Percentiles rank a stretch among this genome's conserved stretches.
Evolutionary conservation across 2,797 vertebrate species (phyloP).

Genomic region (Mus spretus): DNA sequence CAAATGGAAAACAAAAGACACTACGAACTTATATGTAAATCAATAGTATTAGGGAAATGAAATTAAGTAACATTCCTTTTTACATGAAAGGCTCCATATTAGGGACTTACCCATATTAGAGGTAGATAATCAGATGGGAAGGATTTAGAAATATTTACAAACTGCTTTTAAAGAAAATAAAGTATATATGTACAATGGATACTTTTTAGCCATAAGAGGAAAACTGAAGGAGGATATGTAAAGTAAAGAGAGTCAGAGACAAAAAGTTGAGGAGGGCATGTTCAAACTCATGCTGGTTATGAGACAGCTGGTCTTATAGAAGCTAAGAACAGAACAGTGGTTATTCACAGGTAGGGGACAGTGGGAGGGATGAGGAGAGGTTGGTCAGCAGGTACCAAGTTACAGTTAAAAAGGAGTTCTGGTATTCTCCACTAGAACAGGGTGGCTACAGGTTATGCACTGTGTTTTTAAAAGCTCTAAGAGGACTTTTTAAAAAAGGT

Average conservation of each 20-base stretch:
- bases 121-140: slow-evolving; percentile 1
- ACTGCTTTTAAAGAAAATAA: not conserved
- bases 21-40: not conserved
- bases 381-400: not conserved
- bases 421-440: not conserved
- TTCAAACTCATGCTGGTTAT: not conserved
- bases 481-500: not conserved
- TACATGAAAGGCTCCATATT: not conserved
- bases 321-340: not conserved
- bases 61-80: not conserved
- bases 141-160: slow-evolving; percentile 35
- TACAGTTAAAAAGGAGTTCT: not conserved
- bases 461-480: not conserved
- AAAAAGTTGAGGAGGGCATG: not conserved
- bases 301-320: not conserved
- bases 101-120: slow-evolving; percentile 45
- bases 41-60: not conserved
- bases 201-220: not conserved
- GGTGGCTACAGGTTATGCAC: not conserved
- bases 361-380: not conserved
- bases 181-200: not conserved
- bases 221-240: not conserved
- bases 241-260: not conserved
- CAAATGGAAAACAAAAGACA: slow-evolving; percentile 45
- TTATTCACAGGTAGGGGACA: not conserved